A percentile compares a stretch with the other conserved stretches of the same genome.
These are phyloP conservation scores for Anodontia alba DNA, from an alignment of 2,888 invertebrate species.

Conservation along the genomic window DNA sequence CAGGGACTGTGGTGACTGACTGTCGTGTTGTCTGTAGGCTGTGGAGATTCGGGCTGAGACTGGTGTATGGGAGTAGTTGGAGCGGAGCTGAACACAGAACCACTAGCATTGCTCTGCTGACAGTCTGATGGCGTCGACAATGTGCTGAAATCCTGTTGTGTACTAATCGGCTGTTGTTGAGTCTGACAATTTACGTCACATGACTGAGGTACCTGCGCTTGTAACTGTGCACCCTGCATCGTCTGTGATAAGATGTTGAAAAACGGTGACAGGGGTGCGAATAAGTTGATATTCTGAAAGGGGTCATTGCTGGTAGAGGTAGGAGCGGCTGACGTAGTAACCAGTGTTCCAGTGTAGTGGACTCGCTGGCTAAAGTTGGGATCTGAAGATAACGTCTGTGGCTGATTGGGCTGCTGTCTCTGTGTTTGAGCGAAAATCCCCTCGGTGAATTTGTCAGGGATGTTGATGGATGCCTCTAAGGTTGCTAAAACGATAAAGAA, in stretches of 20 bases:
- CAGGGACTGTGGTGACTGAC: constrained; percentile 58
- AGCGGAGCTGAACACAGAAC: constrained; percentile 65
- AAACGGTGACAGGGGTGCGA: constrained; percentile 81
- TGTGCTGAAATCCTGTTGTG: constrained; percentile 52
- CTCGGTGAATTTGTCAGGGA: constrained; percentile 76
- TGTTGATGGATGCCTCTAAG: constrained; percentile 81
- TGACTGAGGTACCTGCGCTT: constrained; percentile 64
- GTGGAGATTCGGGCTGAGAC: constrained; percentile 63
- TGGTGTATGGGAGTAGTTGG: constrained; percentile 71
- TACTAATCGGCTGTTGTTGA: constrained; percentile 47
- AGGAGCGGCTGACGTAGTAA: constrained; percentile 87
- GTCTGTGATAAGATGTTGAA: constrained; percentile 80
- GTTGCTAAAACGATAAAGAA: constrained; percentile 77
- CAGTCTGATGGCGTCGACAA: constrained; percentile 57
- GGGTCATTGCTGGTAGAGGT: constrained; percentile 69
- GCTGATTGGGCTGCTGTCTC: constrained; percentile 40
- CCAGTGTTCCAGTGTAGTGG: constrained; percentile 90
- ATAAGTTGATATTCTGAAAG: constrained; percentile 68
- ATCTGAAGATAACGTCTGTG: constrained; percentile 25
- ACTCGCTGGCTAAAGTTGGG: constrained; percentile 81
- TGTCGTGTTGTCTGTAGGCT: constrained; percentile 57
- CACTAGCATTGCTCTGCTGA: constrained; percentile 45
- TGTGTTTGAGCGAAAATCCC: constrained; percentile 55
- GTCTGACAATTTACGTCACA: constrained; percentile 50
- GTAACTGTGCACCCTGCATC: constrained; percentile 67